Evolutionary conservation across 2,113 vertebrate genomes (phyloP).

Genomic region (Promerops cafer): DNA sequence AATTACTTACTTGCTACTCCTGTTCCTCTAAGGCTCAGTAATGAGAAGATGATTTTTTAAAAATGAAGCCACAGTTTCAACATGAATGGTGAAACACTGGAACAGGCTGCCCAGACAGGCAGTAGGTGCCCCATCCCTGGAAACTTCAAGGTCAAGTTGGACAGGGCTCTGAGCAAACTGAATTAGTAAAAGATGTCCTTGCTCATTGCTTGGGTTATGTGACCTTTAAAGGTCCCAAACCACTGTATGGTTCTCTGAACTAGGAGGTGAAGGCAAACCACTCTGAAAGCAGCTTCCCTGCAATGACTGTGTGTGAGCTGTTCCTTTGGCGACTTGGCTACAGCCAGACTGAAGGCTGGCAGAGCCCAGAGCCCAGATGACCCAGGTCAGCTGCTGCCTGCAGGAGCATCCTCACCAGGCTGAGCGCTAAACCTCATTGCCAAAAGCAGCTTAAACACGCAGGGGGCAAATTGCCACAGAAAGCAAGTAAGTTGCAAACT

Average conservation of each 20-base stretch:
- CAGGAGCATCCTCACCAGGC: accelerated
- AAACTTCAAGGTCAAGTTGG: neutral
- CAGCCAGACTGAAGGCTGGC: neutral
- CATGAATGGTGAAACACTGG: neutral
- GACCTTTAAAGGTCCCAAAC: neutral
- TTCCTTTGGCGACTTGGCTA: neutral
- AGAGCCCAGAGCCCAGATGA: neutral
- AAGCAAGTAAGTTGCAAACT: neutral
- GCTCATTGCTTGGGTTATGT: neutral
- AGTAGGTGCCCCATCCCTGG: neutral
- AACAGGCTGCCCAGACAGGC: neutral
- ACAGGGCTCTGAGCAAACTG: neutral
- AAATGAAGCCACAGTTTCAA: neutral
- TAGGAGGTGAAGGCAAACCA: neutral
- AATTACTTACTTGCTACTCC: neutral
- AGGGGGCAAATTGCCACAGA: neutral
- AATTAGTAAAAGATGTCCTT: neutral
- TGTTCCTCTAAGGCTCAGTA: neutral
- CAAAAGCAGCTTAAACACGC: neutral
- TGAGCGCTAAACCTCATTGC: neutral
- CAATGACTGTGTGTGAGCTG: accelerated
- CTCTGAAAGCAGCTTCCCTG: neutral
- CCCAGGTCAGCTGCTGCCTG: neutral
- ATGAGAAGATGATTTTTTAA: neutral
- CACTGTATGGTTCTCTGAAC: neutral